Base-by-base conservation (phyloP, 2,113 vertebrate genomes). In the Oxyruncus cristatus region DNA sequence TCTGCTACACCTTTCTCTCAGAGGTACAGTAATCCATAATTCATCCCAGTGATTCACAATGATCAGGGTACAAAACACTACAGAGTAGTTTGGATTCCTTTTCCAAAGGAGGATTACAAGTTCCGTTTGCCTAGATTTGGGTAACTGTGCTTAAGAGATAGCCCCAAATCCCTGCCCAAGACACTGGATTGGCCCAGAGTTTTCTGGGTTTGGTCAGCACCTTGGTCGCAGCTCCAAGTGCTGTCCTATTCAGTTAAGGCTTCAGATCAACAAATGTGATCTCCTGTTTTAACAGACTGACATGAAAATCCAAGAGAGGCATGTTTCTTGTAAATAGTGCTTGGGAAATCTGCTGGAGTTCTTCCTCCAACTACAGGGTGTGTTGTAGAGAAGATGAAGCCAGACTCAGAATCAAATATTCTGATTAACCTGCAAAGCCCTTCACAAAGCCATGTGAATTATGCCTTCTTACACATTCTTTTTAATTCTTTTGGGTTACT, bases 281-380 rank as follows among this genome's bases (percentile, higher is more conserved):
- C 32, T 83, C 32, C 66, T 87, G 39, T 41, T 58, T 30, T 49
- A 39, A 65, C 6, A 46, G 46, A 7, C 30, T 81, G 23, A 26
- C 33, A 16, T 23, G 44, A 46, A 87, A 80, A 80, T 44, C 6
- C 58, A 32, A 22, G 16, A 41, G 27, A 47, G 21, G 6, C 7
- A 20, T 0, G 0, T 68, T 68, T 50, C 33, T 46, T 47, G 14
- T 37, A 24, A 68, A 37, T 47, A 0, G 2, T 22, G 6, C 11
- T 42, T 90, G 37, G 9, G 2, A 80, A 56, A 88, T 33, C 14
- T 49, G 10, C 24, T 27, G 50, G 26, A 59, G 20, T 42, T 88
- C 35, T 70, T 87, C 49, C 41, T 77, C 74, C 46, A 12, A 9
- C 50, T 39, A n/a, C 4, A 55, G 3, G 2, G 1, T 8, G 3